Percentiles rank a stretch among this genome's conserved stretches.
Evolutionary conservation across 2,888 invertebrate species (phyloP).

Genomic region (Dynastes hyllus): DNA sequence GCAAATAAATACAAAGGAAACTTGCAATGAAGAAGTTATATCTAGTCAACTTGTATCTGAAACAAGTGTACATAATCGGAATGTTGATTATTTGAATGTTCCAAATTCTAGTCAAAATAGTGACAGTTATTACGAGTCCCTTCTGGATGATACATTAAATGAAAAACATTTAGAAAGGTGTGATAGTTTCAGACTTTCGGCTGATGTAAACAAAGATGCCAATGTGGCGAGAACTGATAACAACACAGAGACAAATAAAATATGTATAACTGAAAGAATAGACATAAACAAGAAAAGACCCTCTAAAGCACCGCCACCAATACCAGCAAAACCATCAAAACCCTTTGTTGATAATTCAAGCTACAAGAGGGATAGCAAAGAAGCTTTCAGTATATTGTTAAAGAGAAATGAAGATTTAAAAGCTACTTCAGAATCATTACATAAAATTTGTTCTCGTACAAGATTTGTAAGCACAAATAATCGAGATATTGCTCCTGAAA

Average conservation of each 20-base stretch:
- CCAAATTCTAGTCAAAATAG: constrained; percentile 66
- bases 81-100: constrained; percentile 48
- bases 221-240: background rate
- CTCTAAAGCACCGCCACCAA: constrained; percentile 77
- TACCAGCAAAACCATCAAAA: constrained; percentile 76
- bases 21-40: constrained; percentile 39
- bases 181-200: constrained; percentile 58
- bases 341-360: constrained; percentile 53
- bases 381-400: constrained; percentile 1
- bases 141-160: constrained; percentile 66
- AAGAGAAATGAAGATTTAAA: constrained; percentile 25
- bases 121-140: constrained; percentile 68
- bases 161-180: constrained; percentile 65
- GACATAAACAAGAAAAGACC: constrained; percentile 63
- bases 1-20: constrained; percentile 60
- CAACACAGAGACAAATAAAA: constrained; percentile 56
- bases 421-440: constrained; percentile 31
- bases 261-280: constrained; percentile 42
- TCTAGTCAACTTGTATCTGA: constrained; percentile 56
- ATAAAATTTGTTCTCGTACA: constrained; percentile 19
- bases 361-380: constrained; percentile 31
- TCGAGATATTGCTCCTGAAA: constrained; percentile 15
- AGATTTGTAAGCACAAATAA: constrained; percentile 1
- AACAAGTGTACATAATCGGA: constrained; percentile 33
- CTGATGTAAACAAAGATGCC: background rate